Percentiles rank a stretch among this genome's conserved stretches.
Evolutionary conservation across 2,113 vertebrate genomes (phyloP).

Genomic region (Percopsis transmontana): DNA sequence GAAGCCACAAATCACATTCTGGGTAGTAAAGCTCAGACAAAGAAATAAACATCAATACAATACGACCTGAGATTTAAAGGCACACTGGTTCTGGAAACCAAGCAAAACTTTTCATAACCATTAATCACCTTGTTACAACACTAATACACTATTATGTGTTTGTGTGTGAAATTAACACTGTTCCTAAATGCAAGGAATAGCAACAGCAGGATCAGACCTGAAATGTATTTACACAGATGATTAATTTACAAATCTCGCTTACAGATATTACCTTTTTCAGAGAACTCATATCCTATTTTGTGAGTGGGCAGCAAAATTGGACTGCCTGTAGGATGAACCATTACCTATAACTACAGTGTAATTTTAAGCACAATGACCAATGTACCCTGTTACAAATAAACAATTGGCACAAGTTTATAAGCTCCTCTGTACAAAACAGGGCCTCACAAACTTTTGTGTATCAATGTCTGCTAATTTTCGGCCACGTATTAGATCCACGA

Average conservation of each 20-base stretch:
- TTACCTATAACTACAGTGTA: background rate
- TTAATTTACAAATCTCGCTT: conserved; percentile 31
- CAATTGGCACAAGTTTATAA: background rate
- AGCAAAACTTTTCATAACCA: conserved; percentile 25
- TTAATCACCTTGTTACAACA: conserved; percentile 26
- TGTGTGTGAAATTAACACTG: conserved; percentile 30
- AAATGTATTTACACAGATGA: conserved; percentile 38
- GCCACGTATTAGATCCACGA: conserved; percentile 17
- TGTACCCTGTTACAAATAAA: background rate
- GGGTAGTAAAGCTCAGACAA: conserved; percentile 35
- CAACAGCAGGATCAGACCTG: conserved; percentile 55
- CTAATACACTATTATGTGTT: conserved; percentile 43
- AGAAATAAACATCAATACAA: background rate
- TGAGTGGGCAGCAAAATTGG: conserved; percentile 21
- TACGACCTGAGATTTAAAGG: conserved; percentile 7
- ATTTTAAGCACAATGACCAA: conserved; percentile 24
- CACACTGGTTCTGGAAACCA: conserved; percentile 1
- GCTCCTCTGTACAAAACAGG: background rate
- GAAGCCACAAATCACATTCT: conserved; percentile 18
- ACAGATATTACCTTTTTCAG: conserved; percentile 3
- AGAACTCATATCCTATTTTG: conserved; percentile 18
- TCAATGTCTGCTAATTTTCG: conserved; percentile 22
- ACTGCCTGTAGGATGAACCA: background rate
- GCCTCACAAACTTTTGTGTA: background rate
- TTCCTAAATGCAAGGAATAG: conserved; percentile 29